Conservation (phyloP, 2,113 vertebrate genomes). For the Pelecanoides urinatrix region DNA sequence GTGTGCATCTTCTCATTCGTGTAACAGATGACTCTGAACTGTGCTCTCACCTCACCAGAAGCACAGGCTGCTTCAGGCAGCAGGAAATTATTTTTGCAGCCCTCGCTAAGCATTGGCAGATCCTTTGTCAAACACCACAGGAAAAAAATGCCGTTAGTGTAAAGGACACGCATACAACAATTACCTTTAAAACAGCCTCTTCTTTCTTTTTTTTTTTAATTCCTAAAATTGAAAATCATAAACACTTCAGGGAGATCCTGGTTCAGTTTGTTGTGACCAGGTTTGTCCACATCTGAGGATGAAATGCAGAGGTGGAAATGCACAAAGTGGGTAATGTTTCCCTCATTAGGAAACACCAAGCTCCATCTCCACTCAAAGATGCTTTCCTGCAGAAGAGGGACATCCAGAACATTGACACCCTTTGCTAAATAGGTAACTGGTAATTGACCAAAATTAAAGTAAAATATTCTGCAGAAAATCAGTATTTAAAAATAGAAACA, state of each 20-base stretch:
- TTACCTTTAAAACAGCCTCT: not conserved
- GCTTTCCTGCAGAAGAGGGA: not conserved
- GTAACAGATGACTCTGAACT: constrained; percentile 31
- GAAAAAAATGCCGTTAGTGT: constrained; percentile 13
- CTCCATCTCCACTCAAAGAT: not conserved
- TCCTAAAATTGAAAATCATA: not conserved
- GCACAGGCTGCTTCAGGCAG: not conserved
- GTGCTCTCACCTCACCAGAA: constrained; percentile 16
- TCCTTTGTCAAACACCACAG: constrained; percentile 43
- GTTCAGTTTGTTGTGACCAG: not conserved
- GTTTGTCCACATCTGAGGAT: not conserved
- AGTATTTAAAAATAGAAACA: constrained; percentile 4
- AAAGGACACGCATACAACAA: not conserved
- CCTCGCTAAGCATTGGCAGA: constrained; percentile 6
- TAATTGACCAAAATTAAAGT: not conserved
- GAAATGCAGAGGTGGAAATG: not conserved
- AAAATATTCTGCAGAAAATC: not conserved
- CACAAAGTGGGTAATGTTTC: not conserved
- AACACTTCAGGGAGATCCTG: not conserved
- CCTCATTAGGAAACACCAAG: not conserved
- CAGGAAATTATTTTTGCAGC: constrained; percentile 37
- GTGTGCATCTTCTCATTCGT: constrained; percentile 10
- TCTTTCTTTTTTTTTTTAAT: not conserved
- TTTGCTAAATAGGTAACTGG: not conserved
- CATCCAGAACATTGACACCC: not conserved